Evolutionary conservation across 2,113 vertebrate genomes (phyloP).

Genomic region (Pseudopodoces humilis): DNA sequence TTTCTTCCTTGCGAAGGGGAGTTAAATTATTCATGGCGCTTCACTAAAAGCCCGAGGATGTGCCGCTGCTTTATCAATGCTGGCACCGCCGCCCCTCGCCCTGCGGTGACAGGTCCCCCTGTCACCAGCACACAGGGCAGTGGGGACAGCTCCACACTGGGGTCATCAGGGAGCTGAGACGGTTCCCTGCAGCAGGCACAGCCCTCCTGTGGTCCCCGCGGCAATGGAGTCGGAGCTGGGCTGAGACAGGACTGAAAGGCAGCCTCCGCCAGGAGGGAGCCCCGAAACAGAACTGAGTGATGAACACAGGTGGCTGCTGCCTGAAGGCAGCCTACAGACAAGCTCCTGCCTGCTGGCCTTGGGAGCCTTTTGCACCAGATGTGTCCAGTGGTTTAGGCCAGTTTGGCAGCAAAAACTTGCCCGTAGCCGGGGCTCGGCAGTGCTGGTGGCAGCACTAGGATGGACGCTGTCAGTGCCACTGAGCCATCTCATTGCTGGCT

Average conservation of each 20-base stretch:
- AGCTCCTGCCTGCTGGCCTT: not conserved
- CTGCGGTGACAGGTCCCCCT: not conserved
- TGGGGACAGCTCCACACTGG: not conserved
- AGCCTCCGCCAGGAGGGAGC: not conserved
- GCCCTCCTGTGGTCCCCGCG: not conserved
- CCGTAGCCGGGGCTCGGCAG: accelerated
- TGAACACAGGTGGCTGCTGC: not conserved
- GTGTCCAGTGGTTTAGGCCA: not conserved
- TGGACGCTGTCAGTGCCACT: not conserved
- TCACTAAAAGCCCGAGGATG: constrained; percentile 86
- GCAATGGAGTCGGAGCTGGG: not conserved
- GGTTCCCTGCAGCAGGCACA: accelerated
- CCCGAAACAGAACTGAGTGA: not conserved
- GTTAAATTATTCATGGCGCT: constrained; percentile 94
- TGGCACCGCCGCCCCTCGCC: not conserved
- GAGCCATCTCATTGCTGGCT: accelerated
- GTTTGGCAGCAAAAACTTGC: not conserved
- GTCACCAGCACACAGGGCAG: accelerated
- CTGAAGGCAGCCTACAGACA: not conserved
- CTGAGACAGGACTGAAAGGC: not conserved
- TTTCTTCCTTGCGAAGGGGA: constrained; percentile 77
- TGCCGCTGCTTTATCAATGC: constrained; percentile 24
- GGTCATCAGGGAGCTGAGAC: accelerated
- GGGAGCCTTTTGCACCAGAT: not conserved
- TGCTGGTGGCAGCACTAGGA: not conserved